Conservation (phyloP, 2,797 vertebrate species). For the Sebastes hubbsi region DNA sequence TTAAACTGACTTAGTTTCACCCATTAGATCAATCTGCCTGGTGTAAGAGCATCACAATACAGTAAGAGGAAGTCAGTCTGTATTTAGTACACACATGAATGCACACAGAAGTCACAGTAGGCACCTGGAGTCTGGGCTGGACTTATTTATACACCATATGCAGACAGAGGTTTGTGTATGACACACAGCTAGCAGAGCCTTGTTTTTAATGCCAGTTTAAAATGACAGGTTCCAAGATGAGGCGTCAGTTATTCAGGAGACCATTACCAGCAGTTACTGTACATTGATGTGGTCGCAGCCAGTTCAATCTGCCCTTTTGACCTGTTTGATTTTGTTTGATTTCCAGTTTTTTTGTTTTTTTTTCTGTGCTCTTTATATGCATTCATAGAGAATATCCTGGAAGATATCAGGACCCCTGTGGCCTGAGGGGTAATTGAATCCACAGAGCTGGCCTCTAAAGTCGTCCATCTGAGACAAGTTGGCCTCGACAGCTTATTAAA, state of each 20-base stretch:
- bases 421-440: slow-evolving; percentile 39
- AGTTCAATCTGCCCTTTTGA: slow-evolving; percentile 38
- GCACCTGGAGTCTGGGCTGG: slow-evolving; percentile 5
- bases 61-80: neutral
- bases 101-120: neutral
- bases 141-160: slow-evolving; percentile 4
- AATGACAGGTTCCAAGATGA: neutral
- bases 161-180: slow-evolving; percentile 11
- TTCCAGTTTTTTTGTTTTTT: neutral
- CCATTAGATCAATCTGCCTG: neutral
- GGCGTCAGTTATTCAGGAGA: slow-evolving; percentile 34
- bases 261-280: slow-evolving; percentile 61
- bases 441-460: slow-evolving; percentile 64
- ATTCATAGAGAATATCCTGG: slow-evolving; percentile 60
- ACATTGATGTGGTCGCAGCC: slow-evolving; percentile 43
- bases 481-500: slow-evolving; percentile 37
- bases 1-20: neutral
- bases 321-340: neutral
- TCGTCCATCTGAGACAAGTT: slow-evolving; percentile 46
- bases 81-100: neutral
- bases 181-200: slow-evolving; percentile 39
- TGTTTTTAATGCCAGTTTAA: slow-evolving; percentile 18
- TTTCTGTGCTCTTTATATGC: slow-evolving; percentile 58
- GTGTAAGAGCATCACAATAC: neutral
- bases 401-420: slow-evolving; percentile 26